Evolutionary conservation across 92 coral and sea anemone species (phyloP).

Genomic region (Zoanthus sociatus): DNA sequence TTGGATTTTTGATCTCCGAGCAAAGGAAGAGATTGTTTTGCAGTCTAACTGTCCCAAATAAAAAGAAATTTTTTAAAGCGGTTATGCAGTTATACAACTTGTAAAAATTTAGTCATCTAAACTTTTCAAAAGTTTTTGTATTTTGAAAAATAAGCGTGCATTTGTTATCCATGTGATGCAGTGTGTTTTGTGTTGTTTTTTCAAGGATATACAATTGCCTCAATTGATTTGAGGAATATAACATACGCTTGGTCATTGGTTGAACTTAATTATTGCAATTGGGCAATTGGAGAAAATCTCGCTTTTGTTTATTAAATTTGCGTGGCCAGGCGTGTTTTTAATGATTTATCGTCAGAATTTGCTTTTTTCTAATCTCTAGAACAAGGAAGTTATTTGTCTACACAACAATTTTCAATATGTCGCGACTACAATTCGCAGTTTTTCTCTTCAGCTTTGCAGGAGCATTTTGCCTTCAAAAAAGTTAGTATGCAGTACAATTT

Average conservation of each 20-base stretch:
- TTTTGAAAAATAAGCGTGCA: too few relatives aligned
- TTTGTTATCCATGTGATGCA: too few relatives aligned
- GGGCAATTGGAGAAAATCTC: not conserved
- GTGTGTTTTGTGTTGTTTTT: too few relatives aligned
- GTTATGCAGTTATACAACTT: too few relatives aligned
- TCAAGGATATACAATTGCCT: too few relatives aligned
- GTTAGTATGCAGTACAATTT: not conserved
- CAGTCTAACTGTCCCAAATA: too few relatives aligned
- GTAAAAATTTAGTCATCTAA: too few relatives aligned
- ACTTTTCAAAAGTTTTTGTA: too few relatives aligned
- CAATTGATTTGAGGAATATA: too few relatives aligned
- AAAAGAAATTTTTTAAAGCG: too few relatives aligned
- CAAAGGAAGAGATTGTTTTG: too few relatives aligned
- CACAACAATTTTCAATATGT: conserved; percentile 16
- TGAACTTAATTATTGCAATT: not conserved
- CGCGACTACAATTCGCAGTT: not conserved
- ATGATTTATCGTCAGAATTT: conserved; percentile 1
- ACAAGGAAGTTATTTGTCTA: not conserved
- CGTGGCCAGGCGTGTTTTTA: not conserved
- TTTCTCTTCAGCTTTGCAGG: not conserved
- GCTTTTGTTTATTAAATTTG: not conserved
- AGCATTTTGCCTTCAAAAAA: conserved; percentile 18
- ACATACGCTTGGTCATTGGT: not conserved
- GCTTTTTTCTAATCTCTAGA: not conserved
- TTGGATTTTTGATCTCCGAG: too few relatives aligned